phyloP scores from a whole-genome alignment of 2,888 invertebrate genomes.

The Polydrusus tereticollis region DNA sequence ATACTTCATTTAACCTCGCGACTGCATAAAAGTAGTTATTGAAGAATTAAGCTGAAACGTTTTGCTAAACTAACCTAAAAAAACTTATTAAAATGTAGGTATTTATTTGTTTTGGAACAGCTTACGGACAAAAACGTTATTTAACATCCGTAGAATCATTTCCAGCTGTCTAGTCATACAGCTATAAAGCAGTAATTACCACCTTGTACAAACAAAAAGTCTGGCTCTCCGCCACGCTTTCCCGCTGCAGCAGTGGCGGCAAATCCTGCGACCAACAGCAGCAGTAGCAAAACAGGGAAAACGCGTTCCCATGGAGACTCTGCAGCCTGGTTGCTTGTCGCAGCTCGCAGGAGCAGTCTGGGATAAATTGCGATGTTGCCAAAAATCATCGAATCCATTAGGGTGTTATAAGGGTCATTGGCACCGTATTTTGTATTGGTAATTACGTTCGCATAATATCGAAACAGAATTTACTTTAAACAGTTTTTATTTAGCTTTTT shows the following conservation, averaged over 20 bases:
- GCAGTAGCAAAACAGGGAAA: constrained; percentile 51
- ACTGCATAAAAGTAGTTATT: no score
- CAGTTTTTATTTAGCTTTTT: background rate
- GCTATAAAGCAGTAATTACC: constrained; percentile 19
- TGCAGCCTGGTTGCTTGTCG: constrained; percentile 63
- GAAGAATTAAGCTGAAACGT: no score
- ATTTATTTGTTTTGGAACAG: no score
- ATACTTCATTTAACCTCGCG: no score
- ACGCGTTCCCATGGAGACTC: constrained; percentile 65
- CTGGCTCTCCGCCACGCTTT: background rate
- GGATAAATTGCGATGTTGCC: constrained; percentile 46
- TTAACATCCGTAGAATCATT: background rate
- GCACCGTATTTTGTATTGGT: background rate
- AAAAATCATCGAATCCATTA: constrained; percentile 19
- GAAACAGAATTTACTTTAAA: background rate
- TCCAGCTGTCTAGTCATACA: background rate
- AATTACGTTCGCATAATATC: background rate
- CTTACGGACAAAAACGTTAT: background rate
- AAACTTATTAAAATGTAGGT: no score
- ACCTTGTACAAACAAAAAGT: constrained; percentile 26
- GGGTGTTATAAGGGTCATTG: background rate
- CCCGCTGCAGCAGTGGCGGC: constrained; percentile 30
- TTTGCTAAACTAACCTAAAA: no score
- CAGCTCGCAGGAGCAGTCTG: constrained; percentile 49
- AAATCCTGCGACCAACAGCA: constrained; percentile 20